Percentiles rank a stretch among this genome's conserved stretches.
Conservation (phyloP, 2,888 invertebrate species). For the Oconnorella tubifera region DNA sequence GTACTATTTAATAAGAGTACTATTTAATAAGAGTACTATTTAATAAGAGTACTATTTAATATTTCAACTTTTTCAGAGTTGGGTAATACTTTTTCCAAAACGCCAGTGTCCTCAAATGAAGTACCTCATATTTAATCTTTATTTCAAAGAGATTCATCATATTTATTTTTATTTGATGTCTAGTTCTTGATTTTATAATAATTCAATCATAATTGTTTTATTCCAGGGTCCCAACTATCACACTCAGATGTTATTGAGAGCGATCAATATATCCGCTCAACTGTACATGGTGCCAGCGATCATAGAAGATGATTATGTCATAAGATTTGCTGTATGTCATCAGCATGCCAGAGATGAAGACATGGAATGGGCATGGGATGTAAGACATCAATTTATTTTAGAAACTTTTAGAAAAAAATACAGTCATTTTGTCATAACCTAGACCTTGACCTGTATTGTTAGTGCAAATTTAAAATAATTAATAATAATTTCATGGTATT, state of each 20-base stretch:
- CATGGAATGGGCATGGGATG: conserved; percentile 62
- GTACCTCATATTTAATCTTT: neutral
- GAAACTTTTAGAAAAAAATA: no score
- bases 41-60: no score
- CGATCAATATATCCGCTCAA: conserved; percentile 89
- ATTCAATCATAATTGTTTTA: neutral
- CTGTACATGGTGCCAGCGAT: conserved; percentile 95
- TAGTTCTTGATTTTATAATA: neutral
- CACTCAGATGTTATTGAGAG: conserved; percentile 84
- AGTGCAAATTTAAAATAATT: no score
- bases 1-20: no score
- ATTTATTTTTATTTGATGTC: neutral
- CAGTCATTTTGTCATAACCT: no score
- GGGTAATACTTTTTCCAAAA: no score
- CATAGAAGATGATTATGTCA: conserved; percentile 72
- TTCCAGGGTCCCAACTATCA: conserved; percentile 66
- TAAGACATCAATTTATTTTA: no score
- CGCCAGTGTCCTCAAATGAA: neutral
- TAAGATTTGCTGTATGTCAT: conserved; percentile 82
- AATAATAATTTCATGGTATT: no score
- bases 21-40: no score
- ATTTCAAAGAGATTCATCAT: neutral
- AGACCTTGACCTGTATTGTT: no score
- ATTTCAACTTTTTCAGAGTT: no score
- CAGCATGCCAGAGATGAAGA: conserved; percentile 80